A percentile compares a stretch with the other conserved stretches of the same genome.
phyloP scores from a whole-genome alignment of 2,113 vertebrate genomes.

The Grus americana region DNA sequence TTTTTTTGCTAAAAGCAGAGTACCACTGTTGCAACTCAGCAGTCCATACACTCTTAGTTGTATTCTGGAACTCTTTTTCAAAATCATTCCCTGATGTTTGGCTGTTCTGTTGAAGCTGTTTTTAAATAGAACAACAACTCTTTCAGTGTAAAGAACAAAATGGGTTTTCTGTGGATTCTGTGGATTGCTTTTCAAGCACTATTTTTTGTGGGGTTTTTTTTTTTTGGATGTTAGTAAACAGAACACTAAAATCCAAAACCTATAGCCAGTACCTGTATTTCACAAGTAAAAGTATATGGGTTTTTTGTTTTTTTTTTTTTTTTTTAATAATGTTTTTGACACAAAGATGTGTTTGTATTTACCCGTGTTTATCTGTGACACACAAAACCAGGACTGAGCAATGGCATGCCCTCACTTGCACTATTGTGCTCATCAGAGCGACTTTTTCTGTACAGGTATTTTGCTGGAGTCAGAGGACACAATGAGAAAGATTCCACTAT shows the following conservation, averaged over 20 bases:
- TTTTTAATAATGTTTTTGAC: background rate
- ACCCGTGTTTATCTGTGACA: background rate
- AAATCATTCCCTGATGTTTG: background rate
- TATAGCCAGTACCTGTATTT: background rate
- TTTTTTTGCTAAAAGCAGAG: background rate
- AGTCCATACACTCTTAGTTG: background rate
- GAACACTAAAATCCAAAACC: background rate
- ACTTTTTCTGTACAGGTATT: background rate
- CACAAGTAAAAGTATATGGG: background rate
- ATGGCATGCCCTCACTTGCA: background rate
- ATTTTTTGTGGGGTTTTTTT: background rate
- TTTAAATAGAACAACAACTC: background rate
- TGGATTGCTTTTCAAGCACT: background rate
- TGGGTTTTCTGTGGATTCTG: background rate
- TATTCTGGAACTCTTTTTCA: background rate
- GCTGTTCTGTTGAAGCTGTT: background rate
- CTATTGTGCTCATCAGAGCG: background rate
- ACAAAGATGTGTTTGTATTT: background rate
- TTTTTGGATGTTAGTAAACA: no score
- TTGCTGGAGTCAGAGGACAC: background rate
- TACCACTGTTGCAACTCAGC: background rate
- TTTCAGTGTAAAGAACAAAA: slow-evolving; percentile 6
- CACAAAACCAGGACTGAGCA: background rate
- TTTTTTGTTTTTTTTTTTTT: background rate
- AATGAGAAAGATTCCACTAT: background rate